These are phyloP conservation scores for Ellobium chinense DNA, from an alignment of 2,888 invertebrate genomes.

Conservation along the genomic window DNA sequence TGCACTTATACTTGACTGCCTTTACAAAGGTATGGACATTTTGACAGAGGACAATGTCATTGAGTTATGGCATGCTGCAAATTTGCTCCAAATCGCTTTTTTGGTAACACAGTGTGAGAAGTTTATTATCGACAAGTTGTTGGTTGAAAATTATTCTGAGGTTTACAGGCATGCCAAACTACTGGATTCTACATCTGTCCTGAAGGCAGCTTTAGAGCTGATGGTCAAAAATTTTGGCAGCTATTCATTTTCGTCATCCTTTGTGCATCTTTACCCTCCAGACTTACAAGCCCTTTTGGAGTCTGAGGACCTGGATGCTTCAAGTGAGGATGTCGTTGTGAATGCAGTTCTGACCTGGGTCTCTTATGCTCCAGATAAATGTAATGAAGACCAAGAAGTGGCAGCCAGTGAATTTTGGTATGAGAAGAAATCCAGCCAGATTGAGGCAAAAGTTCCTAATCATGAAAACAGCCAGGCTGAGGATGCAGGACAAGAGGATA, in stretches of 20 bases:
- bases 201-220: neutral
- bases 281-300: neutral
- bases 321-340: slow-evolving; percentile 19
- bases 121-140: neutral
- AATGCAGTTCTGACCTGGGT: slow-evolving; percentile 14
- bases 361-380: neutral
- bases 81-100: slow-evolving; percentile 22
- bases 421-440: neutral
- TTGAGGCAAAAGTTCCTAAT: neutral
- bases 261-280: neutral
- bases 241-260: neutral
- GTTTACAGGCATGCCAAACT: slow-evolving; percentile 13
- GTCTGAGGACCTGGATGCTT: slow-evolving; percentile 1
- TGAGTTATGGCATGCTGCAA: slow-evolving; percentile 25
- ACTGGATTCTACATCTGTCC: neutral
- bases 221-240: slow-evolving; percentile 12
- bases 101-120: slow-evolving; percentile 15
- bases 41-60: slow-evolving; percentile 9
- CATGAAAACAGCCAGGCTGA: neutral
- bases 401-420: no score
- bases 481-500: neutral
- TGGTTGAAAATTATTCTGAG: neutral
- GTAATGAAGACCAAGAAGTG: neutral
- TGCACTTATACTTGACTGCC: neutral
- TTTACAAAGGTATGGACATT: slow-evolving; percentile 10